Base-by-base conservation (phyloP, 2,797 vertebrate genomes). In the Hybognathus amarus region DNA sequence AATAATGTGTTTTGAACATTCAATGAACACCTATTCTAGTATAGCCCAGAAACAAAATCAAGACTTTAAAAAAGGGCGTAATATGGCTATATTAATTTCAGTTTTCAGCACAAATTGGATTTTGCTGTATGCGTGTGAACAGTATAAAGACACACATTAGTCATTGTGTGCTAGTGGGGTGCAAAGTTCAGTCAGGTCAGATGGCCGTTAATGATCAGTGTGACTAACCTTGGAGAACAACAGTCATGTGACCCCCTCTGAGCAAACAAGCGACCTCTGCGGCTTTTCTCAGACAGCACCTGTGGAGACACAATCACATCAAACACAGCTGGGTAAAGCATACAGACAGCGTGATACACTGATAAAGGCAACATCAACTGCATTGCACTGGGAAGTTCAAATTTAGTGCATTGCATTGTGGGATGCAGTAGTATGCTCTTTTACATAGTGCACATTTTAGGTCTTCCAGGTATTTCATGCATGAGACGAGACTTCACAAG, bases 221-320 rank as follows among this genome's bases (percentile, higher is more conserved):
- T 90, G 33, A 93, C 93, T 90, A 90, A 98, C 98, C 98, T 95
- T 98, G 97, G 87, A 99, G 95, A 4, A 97, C 93, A 64, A 99
- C 94, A 0, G 97, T 97, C 89, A 97, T 94, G 87, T 94, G 93
- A 59, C 93, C 92, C 33, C 95, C 93, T 0, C 92, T 94, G 66
- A 99, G 95, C 88, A 99, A 92, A 18, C 94, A 94, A 0, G 93
- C 92, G 17, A 97, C 94, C 79, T 99, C 97, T 0, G 91, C 94
- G 0, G 97, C 96, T 89, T 97, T 99, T 84, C 94, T 96, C 89
- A 99, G 90, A 90, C 96, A 98, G 63, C 91, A 90, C 90, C 98
- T 99, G 86, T 2, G 85, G n/a, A 86, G 22, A 86, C 50, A 89
- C 45, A 38, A 45, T n/a, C 24, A 42, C 56, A 76, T 70, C 59